Evolutionary conservation across 1,140 invertebrate genomes (phyloP), one percentile per base, ranked within the genome.

Genomic region (Chrysopa pallens): DNA sequence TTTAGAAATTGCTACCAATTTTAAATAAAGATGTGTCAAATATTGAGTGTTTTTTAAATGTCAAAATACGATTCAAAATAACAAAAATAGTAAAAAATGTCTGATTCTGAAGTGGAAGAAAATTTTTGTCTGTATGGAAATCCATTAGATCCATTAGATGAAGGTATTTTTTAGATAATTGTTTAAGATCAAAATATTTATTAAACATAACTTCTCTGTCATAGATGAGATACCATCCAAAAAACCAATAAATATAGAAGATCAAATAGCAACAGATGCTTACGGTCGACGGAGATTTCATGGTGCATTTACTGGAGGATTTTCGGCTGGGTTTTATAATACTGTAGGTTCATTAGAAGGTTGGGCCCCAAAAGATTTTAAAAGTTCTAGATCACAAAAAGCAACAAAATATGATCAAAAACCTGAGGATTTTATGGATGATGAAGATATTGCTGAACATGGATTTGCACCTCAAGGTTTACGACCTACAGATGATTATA

Each of bases 221-320:
- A 23, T 50, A 87, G 84, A 88, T 62, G 73, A 74, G 46, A 60
- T 86, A 36, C 77, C 83, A 4, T 68, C 74, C 36, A 92, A 90
- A 55, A 85, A 83, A 50, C 81, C 87, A 8, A 70, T 80, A 17
- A 64, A 72, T n/a, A 64, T 92, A 38, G 80, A 89, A 62, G 90
- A 97, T 54, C 87, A 96, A 62, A 77, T 84, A 52, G 93, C 84
- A 0, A 80, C 76, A 39, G 95, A 98, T 64, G 80, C 80, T 39
- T 76, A 89, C 62, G 94, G 93, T 1, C 69, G 87, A 50, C 67
- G 89, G 23, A 63, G 96, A 51, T 99, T 99, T 63, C 96, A 99
- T 68, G 96, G 96, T 31, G 95, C 95, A 0, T 99, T 99, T 59
- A 99, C 94, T 6, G 95, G 96, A 2, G 96, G 95, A 4, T 99